phyloP scores from a whole-genome alignment of 2,888 invertebrate species.

The Sinohyriopsis cumingii region DNA sequence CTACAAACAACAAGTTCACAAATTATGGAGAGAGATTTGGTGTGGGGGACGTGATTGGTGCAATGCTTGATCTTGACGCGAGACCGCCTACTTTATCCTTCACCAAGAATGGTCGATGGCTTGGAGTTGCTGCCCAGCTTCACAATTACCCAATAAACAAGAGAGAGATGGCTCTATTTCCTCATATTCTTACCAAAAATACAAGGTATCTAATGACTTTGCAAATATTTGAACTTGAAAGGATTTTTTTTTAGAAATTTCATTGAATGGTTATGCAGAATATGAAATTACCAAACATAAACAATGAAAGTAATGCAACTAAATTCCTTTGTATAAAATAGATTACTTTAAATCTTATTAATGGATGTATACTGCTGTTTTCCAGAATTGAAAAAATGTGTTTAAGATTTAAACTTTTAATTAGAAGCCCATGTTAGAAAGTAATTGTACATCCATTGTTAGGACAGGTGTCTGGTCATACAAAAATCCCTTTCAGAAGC shows the following conservation, averaged over 20 bases:
- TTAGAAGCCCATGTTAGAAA: too few relatives aligned
- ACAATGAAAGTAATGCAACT: too few relatives aligned
- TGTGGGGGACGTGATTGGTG: constrained; percentile 87
- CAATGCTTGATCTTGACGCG: constrained; percentile 80
- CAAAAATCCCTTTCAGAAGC: too few relatives aligned
- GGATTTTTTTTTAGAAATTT: neutral
- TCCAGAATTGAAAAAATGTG: too few relatives aligned
- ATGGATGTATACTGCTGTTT: neutral
- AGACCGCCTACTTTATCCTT: constrained; percentile 83
- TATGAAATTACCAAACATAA: too few relatives aligned
- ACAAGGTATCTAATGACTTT: constrained; percentile 70
- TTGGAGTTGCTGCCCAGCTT: constrained; percentile 84
- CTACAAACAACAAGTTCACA: constrained; percentile 82
- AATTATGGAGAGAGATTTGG: constrained; percentile 84
- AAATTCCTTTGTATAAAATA: too few relatives aligned
- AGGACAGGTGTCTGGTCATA: too few relatives aligned
- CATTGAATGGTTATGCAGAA: too few relatives aligned
- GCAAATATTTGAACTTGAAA: neutral
- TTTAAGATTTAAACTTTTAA: too few relatives aligned
- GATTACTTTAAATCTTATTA: too few relatives aligned
- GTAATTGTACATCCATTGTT: too few relatives aligned
- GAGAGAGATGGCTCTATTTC: constrained; percentile 82
- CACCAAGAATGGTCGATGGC: constrained; percentile 86
- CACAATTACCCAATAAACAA: constrained; percentile 77
- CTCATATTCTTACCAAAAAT: constrained; percentile 93